Evolutionary conservation across 2,888 invertebrate species (phyloP), one percentile per base, ranked within the genome.

Genomic region (Pristionchus arcanus): DNA sequence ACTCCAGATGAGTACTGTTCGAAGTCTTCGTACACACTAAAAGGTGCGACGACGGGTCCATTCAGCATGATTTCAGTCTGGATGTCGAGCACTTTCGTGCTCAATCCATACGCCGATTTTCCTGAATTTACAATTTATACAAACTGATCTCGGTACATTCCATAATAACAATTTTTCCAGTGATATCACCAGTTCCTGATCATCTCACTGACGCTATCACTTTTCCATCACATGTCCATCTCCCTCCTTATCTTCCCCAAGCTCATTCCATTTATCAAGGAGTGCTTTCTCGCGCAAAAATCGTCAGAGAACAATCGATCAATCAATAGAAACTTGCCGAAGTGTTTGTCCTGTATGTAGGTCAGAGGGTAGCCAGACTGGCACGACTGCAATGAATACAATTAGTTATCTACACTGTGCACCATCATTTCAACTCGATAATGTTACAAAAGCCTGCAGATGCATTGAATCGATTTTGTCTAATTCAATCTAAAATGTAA

Each of bases 11-110:
- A 87, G 90, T 93, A 93, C 63, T 89, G 89, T 71, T 93, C 92
- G 85, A 93, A 92, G 89, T 93, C 93, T 55, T 91, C 93, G 90
- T 92, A 93, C 74, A 93, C 93, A n/a, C 90, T 90, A 92, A 91
- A 93, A 9, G 92, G 91, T n/a, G 91, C 91, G 66, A 92, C 93
- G 59, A 93, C 91, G 83, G 93, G 93, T 90, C 93, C 93, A 89
- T 93, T 88, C 0, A 96, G 98, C 96, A 98, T 98, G 0, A 98
- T 91, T 90, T 94, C 94, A 90, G 94, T 94, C 91, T 94, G 94
- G 90, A 94, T 94, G 42, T 93, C 94, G 34, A 90, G 87, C 15
- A 92, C 93, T 83, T 93, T 91, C 59, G 91, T 91, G 28, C 92
- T 91, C 31, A 94, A 92, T 15, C 94, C 93, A 90, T 94, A 94